Base-by-base conservation (phyloP, 2,113 vertebrate species). In the Motacilla alba region DNA sequence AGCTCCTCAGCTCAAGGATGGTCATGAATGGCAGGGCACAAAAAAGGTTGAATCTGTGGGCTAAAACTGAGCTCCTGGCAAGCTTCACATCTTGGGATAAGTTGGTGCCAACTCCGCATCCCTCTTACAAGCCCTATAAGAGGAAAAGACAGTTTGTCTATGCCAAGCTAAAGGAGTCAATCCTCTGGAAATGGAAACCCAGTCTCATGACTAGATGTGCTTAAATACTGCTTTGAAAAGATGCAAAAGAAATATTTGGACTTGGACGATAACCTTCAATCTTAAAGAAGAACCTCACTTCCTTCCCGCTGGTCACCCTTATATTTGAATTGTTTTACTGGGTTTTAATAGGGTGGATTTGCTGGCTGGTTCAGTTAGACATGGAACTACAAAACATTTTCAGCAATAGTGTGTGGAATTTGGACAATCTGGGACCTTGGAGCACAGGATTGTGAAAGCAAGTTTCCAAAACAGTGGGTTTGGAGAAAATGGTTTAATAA, bases 1-100 rank as follows among this genome's bases (percentile, higher is more conserved):
- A 46, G 23, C 22, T 91, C 33, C 28, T 66, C 41, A 33, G 66
- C 62, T 58, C 0, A 3, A 79, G 56, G 62, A 46, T 0, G 0
- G 18, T 52, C 64, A 56, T 0, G 0, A 66, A 15, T 7, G 14
- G 16, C 63, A 9, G 4, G 22, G 33, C 5, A 10, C 7, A 49
- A 27, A 1, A 3, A 0, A 5, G 28, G 10, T 10, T 13, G 41
- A 5, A 37, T 27, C 26, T 77, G 13, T 44, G 30, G 31, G 46
- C 41, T 21, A 24, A 79, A 82, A 27, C 12, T 17, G 47, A 76
- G 17, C 55, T 35, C 19, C 9, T 87, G 81, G 24, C 27, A 62
- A 62, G n/a, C 28, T 56, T 78, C 31, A 3, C 8, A 6, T 59
- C 18, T 69, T 30, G 46, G 77, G 55, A 67, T 26, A n/a, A 67